These are phyloP conservation scores for Hiodon alosoides DNA, from an alignment of 2,113 vertebrate genomes.

Conservation along the genomic window DNA sequence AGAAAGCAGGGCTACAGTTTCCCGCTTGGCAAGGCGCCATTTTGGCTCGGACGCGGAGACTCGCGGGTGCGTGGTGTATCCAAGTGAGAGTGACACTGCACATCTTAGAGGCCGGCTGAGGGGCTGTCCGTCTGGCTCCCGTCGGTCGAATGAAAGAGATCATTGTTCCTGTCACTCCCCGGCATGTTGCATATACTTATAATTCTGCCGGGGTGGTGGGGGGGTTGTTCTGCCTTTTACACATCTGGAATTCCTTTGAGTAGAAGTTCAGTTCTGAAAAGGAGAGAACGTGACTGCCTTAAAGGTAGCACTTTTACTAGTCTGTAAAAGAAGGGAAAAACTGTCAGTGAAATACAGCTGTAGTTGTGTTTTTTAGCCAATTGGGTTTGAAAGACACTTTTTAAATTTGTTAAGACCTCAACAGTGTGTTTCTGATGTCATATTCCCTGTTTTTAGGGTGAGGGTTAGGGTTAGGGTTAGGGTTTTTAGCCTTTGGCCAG, in stretches of 20 bases:
- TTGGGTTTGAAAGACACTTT: too few relatives aligned
- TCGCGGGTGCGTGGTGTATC: slow-evolving; percentile 31
- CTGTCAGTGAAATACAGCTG: too few relatives aligned
- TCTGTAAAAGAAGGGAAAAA: neutral
- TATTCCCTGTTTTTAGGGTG: too few relatives aligned
- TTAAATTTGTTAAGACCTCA: too few relatives aligned
- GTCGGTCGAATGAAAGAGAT: slow-evolving; percentile 59
- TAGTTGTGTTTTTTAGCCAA: neutral
- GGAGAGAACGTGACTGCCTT: slow-evolving; percentile 28
- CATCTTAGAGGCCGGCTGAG: slow-evolving; percentile 37
- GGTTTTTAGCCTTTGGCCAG: too few relatives aligned
- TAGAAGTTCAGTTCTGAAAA: slow-evolving; percentile 38
- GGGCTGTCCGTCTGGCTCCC: slow-evolving; percentile 45
- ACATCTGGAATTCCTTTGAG: slow-evolving; percentile 59
- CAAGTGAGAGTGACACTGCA: slow-evolving; percentile 38
- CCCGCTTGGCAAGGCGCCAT: slow-evolving; percentile 1
- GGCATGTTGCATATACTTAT: slow-evolving; percentile 62
- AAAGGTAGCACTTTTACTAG: neutral
- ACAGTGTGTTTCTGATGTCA: too few relatives aligned
- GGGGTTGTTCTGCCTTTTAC: slow-evolving; percentile 50
- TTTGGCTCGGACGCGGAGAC: slow-evolving; percentile 6
- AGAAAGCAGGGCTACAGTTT: too few relatives aligned
- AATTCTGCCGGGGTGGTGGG: slow-evolving; percentile 57
- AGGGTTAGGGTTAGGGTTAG: too few relatives aligned
- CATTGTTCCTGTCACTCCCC: slow-evolving; percentile 57